A percentile compares a stretch with the other conserved stretches of the same genome.
Evolutionary conservation across 2,113 vertebrate genomes (phyloP).

Genomic region (Gobio gobio): DNA sequence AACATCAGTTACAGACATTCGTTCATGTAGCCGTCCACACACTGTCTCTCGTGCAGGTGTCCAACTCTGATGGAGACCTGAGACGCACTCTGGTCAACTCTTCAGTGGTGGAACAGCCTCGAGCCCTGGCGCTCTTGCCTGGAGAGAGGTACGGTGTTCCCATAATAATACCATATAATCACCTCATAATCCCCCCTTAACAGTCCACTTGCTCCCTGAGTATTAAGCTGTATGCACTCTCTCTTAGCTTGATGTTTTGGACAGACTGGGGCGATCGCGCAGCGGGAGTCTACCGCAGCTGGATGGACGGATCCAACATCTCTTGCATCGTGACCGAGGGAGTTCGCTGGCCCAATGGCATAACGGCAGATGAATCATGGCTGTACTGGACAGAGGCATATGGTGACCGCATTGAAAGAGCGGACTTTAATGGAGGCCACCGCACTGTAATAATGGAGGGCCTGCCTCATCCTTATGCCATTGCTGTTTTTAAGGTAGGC

Average conservation of each 20-base stretch:
- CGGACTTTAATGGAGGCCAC: constrained; percentile 83
- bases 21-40: neutral
- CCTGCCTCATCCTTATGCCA: constrained; percentile 95
- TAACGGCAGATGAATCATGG: constrained; percentile 90
- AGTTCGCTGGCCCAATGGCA: constrained; percentile 95
- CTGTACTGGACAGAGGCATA: constrained; percentile 98
- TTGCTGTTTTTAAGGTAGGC: constrained; percentile 93
- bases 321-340: constrained; percentile 85
- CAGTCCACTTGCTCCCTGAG: neutral
- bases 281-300: constrained; percentile 88
- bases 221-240: neutral
- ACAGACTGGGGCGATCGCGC: constrained; percentile 94
- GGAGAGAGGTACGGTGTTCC: constrained; percentile 81
- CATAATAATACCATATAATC: too few species aligned
- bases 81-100: constrained; percentile 89
- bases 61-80: constrained; percentile 91
- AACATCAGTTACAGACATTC: neutral
- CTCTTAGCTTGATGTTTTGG: constrained; percentile 94
- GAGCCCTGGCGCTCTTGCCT: constrained; percentile 88
- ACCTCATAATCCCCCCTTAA: neutral
- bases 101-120: constrained; percentile 88
- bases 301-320: constrained; percentile 89
- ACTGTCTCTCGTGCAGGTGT: constrained; percentile 77
- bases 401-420: constrained; percentile 93
- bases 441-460: constrained; percentile 88